These are phyloP conservation scores for Drosophila prolongata DNA, from an alignment of 2,888 invertebrate species.

Conservation along the genomic window DNA sequence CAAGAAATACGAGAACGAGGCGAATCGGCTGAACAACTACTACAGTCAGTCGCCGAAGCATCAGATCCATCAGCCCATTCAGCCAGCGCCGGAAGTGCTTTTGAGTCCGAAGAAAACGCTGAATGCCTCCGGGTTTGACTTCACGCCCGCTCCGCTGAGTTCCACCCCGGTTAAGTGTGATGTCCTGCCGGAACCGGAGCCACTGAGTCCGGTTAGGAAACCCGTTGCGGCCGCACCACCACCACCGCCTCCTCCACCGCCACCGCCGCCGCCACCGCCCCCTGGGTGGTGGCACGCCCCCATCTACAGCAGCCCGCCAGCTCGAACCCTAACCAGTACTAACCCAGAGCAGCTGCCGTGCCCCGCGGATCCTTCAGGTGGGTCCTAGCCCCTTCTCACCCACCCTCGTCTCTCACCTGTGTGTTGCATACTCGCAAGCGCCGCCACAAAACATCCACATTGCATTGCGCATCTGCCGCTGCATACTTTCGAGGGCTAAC, in stretches of 20 bases:
- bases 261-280: constrained; percentile 82
- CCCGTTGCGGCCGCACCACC: constrained; percentile 34
- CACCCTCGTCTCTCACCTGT: constrained; percentile 1
- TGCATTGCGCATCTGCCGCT: constrained; percentile 26
- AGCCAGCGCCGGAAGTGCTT: constrained; percentile 42
- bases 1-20: constrained; percentile 83
- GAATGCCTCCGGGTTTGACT: constrained; percentile 73
- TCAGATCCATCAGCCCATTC: constrained; percentile 45
- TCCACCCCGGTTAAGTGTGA: constrained; percentile 62
- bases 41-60: constrained; percentile 83
- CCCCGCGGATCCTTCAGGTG: constrained; percentile 57
- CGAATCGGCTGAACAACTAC: constrained; percentile 83
- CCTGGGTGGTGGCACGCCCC: constrained; percentile 73
- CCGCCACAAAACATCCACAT: constrained; percentile 17
- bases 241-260: constrained; percentile 67
- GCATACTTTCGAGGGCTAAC: constrained; percentile 45
- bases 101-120: constrained; percentile 78
- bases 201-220: constrained; percentile 63
- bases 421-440: constrained; percentile 62
- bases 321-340: constrained; percentile 57
- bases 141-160: constrained; percentile 35
- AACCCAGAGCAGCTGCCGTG: constrained; percentile 49
- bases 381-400: constrained; percentile 24
- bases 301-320: constrained; percentile 48
- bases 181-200: constrained; percentile 50